Conservation (phyloP, 2,797 vertebrate species). For the Xenops minutus region DNA sequence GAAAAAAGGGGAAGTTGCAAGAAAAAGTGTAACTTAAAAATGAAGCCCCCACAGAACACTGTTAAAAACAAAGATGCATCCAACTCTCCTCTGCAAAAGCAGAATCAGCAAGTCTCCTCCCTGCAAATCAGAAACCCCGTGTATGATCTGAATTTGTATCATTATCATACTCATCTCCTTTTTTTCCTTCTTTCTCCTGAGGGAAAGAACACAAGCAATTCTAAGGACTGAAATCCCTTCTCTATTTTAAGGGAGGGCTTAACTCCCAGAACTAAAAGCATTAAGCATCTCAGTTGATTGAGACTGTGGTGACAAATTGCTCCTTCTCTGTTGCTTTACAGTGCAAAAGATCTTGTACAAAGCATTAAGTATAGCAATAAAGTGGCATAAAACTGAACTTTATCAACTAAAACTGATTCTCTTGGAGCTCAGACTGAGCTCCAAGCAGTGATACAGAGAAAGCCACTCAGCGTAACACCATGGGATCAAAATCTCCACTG, state of each 20-base stretch:
- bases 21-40: not conserved
- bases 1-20: not conserved
- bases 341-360: not conserved
- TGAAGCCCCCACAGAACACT: not conserved
- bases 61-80: not conserved
- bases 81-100: not conserved
- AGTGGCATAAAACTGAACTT: not conserved
- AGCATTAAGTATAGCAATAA: not conserved
- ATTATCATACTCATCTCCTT: not conserved
- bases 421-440: not conserved
- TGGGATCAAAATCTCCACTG: not conserved
- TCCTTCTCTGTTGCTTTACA: not conserved
- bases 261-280: not conserved
- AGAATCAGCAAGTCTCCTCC: not conserved
- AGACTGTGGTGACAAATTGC: not conserved
- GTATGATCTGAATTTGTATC: not conserved
- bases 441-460: not conserved
- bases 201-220: not conserved
- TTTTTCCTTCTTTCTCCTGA: rapidly evolving
- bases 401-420: not conserved
- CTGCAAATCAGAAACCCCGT: not conserved
- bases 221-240: not conserved
- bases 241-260: not conserved
- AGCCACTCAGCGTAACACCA: not conserved
- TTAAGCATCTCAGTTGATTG: rapidly evolving